These are phyloP conservation scores for Oreochromis spilurus DNA, from an alignment of 2,113 vertebrate genomes.

Conservation along the genomic window DNA sequence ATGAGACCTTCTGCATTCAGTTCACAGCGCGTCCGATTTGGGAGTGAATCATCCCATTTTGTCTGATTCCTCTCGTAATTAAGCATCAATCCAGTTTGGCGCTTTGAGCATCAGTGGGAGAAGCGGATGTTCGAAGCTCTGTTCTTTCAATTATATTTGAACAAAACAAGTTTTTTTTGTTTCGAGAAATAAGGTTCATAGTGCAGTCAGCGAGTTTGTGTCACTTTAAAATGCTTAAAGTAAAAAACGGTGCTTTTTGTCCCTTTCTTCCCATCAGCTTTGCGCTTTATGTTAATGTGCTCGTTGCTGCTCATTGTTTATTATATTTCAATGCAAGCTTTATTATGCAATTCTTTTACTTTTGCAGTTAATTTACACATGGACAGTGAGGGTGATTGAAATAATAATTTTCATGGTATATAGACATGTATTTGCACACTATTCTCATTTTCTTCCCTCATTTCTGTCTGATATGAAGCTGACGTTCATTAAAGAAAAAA, in stretches of 20 bases:
- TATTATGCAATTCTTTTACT: neutral
- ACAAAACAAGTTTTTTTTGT: neutral
- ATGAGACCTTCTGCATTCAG: neutral
- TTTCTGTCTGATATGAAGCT: neutral
- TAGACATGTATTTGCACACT: neutral
- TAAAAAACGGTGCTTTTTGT: too few relatives aligned
- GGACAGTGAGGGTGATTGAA: neutral
- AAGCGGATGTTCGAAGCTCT: neutral
- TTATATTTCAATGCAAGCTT: neutral
- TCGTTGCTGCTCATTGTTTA: neutral
- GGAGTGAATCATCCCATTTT: neutral
- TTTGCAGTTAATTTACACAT: neutral
- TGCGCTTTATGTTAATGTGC: neutral
- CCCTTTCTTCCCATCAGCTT: neutral
- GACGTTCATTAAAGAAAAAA: neutral
- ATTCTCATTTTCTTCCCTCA: neutral
- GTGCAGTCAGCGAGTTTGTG: neutral
- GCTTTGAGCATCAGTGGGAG: neutral
- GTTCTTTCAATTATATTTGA: neutral
- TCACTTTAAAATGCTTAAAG: neutral
- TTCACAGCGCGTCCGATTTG: neutral
- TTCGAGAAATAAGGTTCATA: rapidly evolving
- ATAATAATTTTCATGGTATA: neutral
- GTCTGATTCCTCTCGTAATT: neutral
- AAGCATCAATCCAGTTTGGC: neutral